phyloP scores from a whole-genome alignment of 2,113 vertebrate species.

The Tursiops truncatus region DNA sequence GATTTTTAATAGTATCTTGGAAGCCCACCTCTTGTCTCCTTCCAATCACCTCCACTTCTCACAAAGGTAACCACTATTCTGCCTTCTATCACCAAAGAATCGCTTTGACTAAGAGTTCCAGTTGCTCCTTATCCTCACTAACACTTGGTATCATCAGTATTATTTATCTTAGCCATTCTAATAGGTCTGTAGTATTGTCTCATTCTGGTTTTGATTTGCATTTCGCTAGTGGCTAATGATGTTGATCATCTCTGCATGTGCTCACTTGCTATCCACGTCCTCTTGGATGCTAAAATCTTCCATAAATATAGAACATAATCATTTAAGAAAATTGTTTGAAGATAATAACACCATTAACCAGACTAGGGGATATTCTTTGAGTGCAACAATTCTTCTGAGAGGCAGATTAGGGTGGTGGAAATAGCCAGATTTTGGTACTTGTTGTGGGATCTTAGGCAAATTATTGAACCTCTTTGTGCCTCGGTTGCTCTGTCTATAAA shows the following conservation, averaged over 20 bases:
- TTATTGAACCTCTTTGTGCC: background rate
- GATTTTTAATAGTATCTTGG: background rate
- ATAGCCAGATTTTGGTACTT: background rate
- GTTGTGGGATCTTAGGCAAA: background rate
- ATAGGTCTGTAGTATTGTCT: conserved; percentile 1
- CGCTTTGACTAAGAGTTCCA: background rate
- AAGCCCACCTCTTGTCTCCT: background rate
- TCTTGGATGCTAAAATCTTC: background rate
- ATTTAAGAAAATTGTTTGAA: background rate
- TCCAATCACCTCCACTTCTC: background rate
- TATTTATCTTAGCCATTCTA: conserved; percentile 42
- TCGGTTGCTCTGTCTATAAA: background rate
- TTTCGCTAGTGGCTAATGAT: background rate
- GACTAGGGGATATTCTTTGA: background rate
- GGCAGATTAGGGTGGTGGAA: background rate
- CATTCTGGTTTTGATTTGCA: conserved; percentile 16
- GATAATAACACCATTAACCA: background rate
- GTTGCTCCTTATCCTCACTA: background rate
- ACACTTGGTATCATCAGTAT: background rate
- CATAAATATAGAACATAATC: background rate
- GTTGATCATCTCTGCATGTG: background rate
- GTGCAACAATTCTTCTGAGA: background rate
- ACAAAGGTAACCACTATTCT: background rate
- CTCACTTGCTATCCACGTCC: background rate
- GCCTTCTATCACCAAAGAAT: background rate